These are phyloP conservation scores for Dynastes tityus DNA, from an alignment of 2,888 invertebrate genomes.

Conservation along the genomic window DNA sequence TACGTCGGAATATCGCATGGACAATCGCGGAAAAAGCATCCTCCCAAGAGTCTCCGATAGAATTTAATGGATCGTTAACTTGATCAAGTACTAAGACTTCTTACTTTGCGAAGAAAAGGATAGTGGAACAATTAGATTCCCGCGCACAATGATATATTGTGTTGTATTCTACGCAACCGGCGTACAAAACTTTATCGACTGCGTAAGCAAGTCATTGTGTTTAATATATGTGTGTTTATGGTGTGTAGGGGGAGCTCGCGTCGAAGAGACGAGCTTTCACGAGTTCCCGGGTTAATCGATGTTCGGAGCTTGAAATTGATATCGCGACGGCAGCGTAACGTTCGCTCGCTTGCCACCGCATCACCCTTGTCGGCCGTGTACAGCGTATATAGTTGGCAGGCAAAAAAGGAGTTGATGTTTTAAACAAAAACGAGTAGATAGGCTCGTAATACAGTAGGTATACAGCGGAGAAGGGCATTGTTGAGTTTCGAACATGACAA, in stretches of 20 bases:
- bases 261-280: constrained; percentile 25
- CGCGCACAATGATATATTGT: constrained; percentile 32
- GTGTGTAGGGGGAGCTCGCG: constrained; percentile 21
- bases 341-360: constrained; percentile 2
- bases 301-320: constrained; percentile 31
- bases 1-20: not conserved
- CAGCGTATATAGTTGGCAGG: not conserved
- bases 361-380: not conserved
- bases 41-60: constrained; percentile 8
- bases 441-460: constrained; percentile 10
- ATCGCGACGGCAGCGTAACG: constrained; percentile 1
- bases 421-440: constrained; percentile 37
- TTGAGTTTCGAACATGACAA: constrained; percentile 28
- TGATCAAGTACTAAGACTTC: constrained; percentile 36
- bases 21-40: constrained; percentile 6
- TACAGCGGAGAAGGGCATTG: constrained; percentile 16
- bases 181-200: constrained; percentile 32
- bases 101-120: constrained; percentile 24
- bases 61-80: constrained; percentile 39
- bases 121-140: constrained; percentile 29
- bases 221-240: constrained; percentile 41
- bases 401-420: constrained; percentile 36
- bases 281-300: constrained; percentile 32
- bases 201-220: constrained; percentile 42
- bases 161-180: constrained; percentile 28